Conservation (phyloP, 2,888 invertebrate genomes). For the Ophion obscuratus region DNA sequence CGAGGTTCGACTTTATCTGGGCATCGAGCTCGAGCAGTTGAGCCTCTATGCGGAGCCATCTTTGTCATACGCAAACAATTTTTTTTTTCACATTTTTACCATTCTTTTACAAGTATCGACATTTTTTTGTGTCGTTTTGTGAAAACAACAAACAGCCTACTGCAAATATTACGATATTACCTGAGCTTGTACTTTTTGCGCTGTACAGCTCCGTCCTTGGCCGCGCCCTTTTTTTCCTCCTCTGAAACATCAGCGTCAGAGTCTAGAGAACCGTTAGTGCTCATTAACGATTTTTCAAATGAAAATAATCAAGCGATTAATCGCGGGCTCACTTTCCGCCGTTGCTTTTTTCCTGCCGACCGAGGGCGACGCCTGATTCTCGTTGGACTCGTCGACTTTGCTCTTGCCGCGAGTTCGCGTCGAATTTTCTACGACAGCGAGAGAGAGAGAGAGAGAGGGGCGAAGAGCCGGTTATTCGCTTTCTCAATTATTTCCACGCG, state of each 20-base stretch:
- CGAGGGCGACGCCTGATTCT: constrained; percentile 76
- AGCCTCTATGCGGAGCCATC: constrained; percentile 88
- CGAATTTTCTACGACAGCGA: constrained; percentile 77
- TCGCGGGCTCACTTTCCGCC: constrained; percentile 78
- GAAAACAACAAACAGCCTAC: no score
- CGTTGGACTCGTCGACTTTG: constrained; percentile 79
- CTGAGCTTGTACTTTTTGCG: constrained; percentile 84
- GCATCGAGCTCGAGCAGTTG: constrained; percentile 88
- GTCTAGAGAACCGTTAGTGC: constrained; percentile 86
- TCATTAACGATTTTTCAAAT: background rate
- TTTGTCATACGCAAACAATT: constrained; percentile 68
- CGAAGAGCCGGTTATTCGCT: background rate
- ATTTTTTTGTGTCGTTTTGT: background rate
- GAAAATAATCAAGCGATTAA: constrained; percentile 73
- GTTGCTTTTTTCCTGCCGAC: constrained; percentile 75
- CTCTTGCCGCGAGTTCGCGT: constrained; percentile 76
- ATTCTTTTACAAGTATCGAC: background rate
- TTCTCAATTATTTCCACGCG: background rate
- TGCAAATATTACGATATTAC: constrained; percentile 66
- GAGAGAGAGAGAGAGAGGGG: background rate
- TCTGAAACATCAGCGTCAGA: constrained; percentile 87
- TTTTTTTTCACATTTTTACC: no score
- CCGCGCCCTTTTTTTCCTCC: constrained; percentile 85
- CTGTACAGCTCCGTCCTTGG: constrained; percentile 80
- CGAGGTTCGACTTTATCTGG: constrained; percentile 88